These are phyloP conservation scores for Athene noctua DNA, from an alignment of 2,113 vertebrate genomes.

Conservation along the genomic window DNA sequence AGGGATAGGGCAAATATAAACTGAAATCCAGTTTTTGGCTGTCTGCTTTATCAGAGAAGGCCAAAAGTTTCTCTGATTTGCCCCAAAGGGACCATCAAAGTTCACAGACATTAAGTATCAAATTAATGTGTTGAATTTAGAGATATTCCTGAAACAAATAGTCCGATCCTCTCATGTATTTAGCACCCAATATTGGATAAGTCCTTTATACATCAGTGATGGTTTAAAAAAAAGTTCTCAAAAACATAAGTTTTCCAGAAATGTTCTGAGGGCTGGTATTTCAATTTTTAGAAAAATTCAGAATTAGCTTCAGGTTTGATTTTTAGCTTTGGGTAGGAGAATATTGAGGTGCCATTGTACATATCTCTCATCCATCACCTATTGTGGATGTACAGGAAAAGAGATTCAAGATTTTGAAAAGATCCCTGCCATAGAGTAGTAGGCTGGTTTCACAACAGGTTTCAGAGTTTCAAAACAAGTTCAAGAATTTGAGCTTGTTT, in stretches of 20 bases:
- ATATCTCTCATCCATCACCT: background rate
- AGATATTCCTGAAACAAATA: background rate
- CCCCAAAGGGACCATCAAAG: background rate
- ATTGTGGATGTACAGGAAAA: background rate
- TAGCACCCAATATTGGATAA: background rate
- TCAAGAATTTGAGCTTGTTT: background rate
- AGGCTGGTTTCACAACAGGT: background rate
- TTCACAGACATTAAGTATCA: background rate
- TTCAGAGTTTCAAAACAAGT: background rate
- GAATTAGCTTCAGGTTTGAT: background rate
- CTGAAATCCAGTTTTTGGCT: background rate
- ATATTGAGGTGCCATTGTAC: background rate
- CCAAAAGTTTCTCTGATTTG: background rate
- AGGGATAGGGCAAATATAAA: background rate
- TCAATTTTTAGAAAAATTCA: background rate
- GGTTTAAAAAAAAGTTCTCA: background rate
- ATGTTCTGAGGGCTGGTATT: background rate
- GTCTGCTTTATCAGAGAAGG: background rate
- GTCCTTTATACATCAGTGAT: background rate
- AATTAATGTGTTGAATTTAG: background rate
- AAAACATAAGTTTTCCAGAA: background rate
- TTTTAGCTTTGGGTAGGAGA: background rate
- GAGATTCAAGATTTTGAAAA: background rate
- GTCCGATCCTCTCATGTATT: background rate
- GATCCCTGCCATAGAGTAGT: background rate